Conservation (phyloP, 2,113 vertebrate species). For the Uropsilus gracilis region DNA sequence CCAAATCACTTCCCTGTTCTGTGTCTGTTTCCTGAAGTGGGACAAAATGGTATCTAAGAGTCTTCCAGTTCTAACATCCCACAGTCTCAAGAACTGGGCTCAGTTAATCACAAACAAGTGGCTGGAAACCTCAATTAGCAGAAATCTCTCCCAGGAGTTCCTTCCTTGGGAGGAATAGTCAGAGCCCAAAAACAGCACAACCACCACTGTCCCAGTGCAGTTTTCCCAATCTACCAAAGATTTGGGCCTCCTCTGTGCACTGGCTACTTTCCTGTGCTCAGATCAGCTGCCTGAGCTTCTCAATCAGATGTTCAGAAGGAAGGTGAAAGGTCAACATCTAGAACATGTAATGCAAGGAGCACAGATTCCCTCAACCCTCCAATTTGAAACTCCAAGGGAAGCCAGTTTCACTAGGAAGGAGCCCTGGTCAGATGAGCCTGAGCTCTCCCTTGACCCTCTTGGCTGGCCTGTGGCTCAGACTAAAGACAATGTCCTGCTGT, state of each 20-base stretch:
- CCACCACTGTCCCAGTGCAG: rapidly evolving
- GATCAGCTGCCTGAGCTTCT: background rate
- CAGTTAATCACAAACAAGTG: background rate
- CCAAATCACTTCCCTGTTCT: background rate
- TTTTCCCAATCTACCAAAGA: background rate
- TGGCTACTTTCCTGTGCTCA: background rate
- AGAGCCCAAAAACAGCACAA: background rate
- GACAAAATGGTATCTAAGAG: background rate
- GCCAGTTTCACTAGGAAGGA: background rate
- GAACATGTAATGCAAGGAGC: rapidly evolving
- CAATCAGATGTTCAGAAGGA: background rate
- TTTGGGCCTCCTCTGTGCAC: background rate
- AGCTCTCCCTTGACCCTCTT: background rate
- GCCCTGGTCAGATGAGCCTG: background rate
- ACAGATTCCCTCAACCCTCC: rapidly evolving
- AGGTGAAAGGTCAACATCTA: background rate
- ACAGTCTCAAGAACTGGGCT: background rate
- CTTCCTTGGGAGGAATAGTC: background rate
- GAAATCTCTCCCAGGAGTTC: background rate
- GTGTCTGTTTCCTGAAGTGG: background rate
- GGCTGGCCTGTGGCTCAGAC: background rate
- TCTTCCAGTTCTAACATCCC: background rate
- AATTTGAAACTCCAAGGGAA: background rate
- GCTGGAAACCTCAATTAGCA: background rate
- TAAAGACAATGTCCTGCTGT: background rate